phyloP scores from a whole-genome alignment of 2,797 vertebrate genomes.

The Linurgus olivaceus region DNA sequence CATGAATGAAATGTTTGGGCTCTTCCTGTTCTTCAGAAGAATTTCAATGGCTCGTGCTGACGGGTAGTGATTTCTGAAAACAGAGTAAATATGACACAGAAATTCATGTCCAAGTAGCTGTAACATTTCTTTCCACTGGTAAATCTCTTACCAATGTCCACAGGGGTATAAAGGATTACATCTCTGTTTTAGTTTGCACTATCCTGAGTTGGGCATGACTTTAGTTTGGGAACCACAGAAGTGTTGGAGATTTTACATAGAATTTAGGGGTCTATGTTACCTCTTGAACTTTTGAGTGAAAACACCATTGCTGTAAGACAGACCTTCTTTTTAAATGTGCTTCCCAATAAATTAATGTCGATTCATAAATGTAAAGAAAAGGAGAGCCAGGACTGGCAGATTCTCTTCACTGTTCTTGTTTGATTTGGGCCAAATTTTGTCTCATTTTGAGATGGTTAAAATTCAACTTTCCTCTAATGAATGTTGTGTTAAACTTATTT shows the following conservation, averaged over 20 bases:
- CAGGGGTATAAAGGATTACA: not conserved
- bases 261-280: accelerated
- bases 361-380: not conserved
- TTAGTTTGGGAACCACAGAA: not conserved
- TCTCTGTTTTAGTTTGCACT: not conserved
- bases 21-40: not conserved
- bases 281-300: not conserved
- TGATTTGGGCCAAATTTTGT: not conserved
- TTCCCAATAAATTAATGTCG: not conserved
- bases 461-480: not conserved
- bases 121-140: not conserved
- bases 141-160: not conserved
- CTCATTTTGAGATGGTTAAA: not conserved
- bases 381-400: not conserved
- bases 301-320: accelerated
- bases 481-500: not conserved
- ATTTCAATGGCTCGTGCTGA: not conserved
- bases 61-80: not conserved
- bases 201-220: not conserved
- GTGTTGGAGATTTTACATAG: not conserved
- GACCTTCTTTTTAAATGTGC: not conserved
- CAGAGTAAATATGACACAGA: not conserved
- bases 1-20: not conserved
- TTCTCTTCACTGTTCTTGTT: not conserved
- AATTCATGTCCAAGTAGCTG: not conserved